Base-by-base conservation (phyloP, 2,888 invertebrate species). In the Callimorpha dominula region DNA sequence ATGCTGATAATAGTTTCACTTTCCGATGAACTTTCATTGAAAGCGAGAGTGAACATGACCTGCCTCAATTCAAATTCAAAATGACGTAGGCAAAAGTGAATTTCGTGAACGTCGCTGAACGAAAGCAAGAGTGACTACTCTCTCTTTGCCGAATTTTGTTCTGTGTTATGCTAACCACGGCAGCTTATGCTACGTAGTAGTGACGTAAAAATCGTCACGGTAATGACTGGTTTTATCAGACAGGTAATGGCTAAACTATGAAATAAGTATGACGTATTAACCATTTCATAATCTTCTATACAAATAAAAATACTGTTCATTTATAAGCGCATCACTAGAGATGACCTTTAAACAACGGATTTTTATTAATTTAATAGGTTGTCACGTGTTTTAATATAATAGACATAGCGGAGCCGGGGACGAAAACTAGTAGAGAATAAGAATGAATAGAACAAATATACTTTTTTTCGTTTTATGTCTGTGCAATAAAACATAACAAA, bases 21-120 rank as follows among this genome's bases (percentile, higher is more conserved):
- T 89, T 92, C 86, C 70, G 77, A 70, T 81, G 90, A 88, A 88
- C 90, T 91, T 90, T 90, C 88, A 71, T 81, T 76, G 88, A 91
- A 87, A 93, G 89, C 89, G 90, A 78, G 88, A 93, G 91, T 91
- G 89, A 82, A 83, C 87, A 68, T 87, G 89, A 93, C 89, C 91
- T 90, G 73, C 86, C 86, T 7, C 76, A 31, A 31, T 31, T 31
- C 31, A 90, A 81, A 62, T 65, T 69, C 52, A 60, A 15, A 66
- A 64, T 80, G 80, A 82, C 79, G 80, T 81, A 74, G 70, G 81
- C 68, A 62, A 72, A 81, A 43, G 20, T 85, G 86, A 87, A 82
- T 85, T 68, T 89, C 85, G 76, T 78, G 5, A 60, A 60, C 60
- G 14, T 81, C 81, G 78, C 74, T 68, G 40, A 31, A 66, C 71